These are phyloP conservation scores for Takifugu flavidus DNA, from an alignment of 2,113 vertebrate species.

Conservation along the genomic window DNA sequence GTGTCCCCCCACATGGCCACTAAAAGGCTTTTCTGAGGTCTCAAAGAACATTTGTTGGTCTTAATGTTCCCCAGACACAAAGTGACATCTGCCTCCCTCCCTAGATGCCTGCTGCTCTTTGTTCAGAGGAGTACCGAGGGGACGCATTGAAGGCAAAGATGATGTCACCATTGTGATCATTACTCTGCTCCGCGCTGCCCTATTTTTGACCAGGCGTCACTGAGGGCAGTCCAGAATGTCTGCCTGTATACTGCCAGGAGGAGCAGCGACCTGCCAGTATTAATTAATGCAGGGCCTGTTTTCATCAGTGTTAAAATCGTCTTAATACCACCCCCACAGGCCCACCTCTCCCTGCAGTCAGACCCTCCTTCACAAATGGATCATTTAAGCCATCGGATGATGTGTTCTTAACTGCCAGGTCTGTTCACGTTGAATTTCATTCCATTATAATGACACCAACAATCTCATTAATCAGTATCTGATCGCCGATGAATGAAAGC, in stretches of 20 bases:
- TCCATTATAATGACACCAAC: neutral
- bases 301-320: conserved; percentile 47
- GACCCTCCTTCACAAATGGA: conserved; percentile 26
- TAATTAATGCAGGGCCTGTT: conserved; percentile 66
- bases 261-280: conserved; percentile 68
- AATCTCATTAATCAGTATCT: neutral
- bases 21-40: conserved; percentile 38
- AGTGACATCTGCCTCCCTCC: conserved; percentile 72
- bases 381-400: neutral
- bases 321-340: conserved; percentile 54
- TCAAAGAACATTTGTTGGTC: conserved; percentile 66
- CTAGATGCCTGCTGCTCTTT: conserved; percentile 70
- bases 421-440: neutral
- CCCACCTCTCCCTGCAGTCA: conserved; percentile 33
- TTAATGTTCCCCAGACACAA: conserved; percentile 72
- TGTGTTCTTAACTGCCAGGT: conserved; percentile 1
- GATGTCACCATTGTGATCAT: conserved; percentile 74
- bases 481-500: conserved; percentile 22
- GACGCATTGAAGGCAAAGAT: conserved; percentile 65
- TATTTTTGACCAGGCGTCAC: conserved; percentile 74
- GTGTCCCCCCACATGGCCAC: conserved; percentile 21
- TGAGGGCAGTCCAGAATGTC: conserved; percentile 63
- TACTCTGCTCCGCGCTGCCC: conserved; percentile 64
- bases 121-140: conserved; percentile 62
- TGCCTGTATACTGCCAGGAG: conserved; percentile 62